These are phyloP conservation scores for Lamellibrachia satsuma DNA, from an alignment of 2,888 invertebrate species.

Conservation along the genomic window DNA sequence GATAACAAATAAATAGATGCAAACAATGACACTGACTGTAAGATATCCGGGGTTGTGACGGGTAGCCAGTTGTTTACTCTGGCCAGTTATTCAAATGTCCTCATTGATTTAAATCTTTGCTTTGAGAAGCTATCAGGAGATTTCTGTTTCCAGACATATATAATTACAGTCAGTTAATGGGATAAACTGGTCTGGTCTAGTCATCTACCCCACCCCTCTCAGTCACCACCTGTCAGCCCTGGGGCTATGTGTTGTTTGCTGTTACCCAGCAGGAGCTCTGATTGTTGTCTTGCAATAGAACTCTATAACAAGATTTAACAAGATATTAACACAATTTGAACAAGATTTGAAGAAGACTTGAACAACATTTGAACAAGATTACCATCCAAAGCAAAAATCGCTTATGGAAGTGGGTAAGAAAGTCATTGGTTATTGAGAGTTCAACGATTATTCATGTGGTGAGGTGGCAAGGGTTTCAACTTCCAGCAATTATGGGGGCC, in stretches of 20 bases:
- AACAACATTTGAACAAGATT: too few species aligned
- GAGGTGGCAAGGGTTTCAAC: too few species aligned
- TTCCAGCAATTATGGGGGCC: too few species aligned
- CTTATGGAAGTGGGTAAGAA: too few species aligned
- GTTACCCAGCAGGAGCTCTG: not conserved
- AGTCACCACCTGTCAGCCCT: not conserved
- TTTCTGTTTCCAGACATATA: not conserved
- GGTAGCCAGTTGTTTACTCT: not conserved
- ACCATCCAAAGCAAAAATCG: too few species aligned
- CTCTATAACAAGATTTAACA: too few species aligned
- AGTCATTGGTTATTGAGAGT: too few species aligned
- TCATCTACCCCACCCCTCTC: not conserved
- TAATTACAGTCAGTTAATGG: not conserved
- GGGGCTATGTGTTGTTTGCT: not conserved
- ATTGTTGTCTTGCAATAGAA: not conserved
- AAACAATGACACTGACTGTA: not conserved
- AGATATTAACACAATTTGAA: too few species aligned
- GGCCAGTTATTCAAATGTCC: not conserved
- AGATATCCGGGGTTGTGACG: not conserved
- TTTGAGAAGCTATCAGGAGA: not conserved
- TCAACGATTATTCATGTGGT: too few species aligned
- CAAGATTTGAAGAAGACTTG: too few species aligned
- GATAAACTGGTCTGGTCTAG: not conserved
- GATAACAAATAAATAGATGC: too few species aligned
- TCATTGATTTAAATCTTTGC: constrained; percentile 13